A percentile compares a stretch with the other conserved stretches of the same genome.
These are phyloP conservation scores for Chrysolina oricalcia DNA, from an alignment of 2,888 invertebrate genomes.

Conservation along the genomic window DNA sequence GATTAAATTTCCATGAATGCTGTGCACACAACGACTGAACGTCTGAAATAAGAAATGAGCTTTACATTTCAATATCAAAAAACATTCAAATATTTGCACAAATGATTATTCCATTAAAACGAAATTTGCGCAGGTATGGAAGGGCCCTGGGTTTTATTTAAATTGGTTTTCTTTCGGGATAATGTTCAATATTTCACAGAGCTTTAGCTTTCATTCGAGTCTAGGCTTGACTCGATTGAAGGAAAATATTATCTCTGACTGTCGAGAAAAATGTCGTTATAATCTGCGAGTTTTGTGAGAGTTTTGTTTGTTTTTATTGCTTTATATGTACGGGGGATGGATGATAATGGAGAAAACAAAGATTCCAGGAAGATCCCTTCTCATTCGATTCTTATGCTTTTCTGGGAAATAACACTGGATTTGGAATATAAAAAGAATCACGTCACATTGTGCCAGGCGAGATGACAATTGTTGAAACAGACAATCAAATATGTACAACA, in stretches of 20 bases:
- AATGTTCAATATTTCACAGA: constrained; percentile 62
- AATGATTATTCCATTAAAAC: constrained; percentile 74
- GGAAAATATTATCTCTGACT: constrained; percentile 68
- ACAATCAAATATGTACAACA: too few species aligned
- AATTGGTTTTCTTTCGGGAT: constrained; percentile 61
- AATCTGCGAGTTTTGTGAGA: constrained; percentile 52
- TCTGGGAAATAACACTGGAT: too few species aligned
- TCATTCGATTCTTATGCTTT: too few species aligned
- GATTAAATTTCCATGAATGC: constrained; percentile 71
- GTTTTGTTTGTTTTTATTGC: constrained; percentile 60
- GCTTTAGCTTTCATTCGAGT: constrained; percentile 56
- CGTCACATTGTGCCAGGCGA: too few species aligned
- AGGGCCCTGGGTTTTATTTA: constrained; percentile 64
- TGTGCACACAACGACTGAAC: constrained; percentile 66
- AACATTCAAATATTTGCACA: constrained; percentile 73
- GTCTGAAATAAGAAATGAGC: constrained; percentile 68
- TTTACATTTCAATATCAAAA: constrained; percentile 72
- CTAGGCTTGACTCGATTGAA: constrained; percentile 67
- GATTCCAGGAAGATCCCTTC: too few species aligned
- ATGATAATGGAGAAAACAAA: too few species aligned
- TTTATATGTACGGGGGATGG: constrained; percentile 44
- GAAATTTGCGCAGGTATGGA: constrained; percentile 72
- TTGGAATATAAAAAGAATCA: too few species aligned
- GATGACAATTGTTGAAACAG: too few species aligned
- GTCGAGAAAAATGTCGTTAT: constrained; percentile 56